Evolutionary conservation across 2,797 vertebrate genomes (phyloP), one percentile per base, ranked within the genome.

Genomic region (Platalea minor): DNA sequence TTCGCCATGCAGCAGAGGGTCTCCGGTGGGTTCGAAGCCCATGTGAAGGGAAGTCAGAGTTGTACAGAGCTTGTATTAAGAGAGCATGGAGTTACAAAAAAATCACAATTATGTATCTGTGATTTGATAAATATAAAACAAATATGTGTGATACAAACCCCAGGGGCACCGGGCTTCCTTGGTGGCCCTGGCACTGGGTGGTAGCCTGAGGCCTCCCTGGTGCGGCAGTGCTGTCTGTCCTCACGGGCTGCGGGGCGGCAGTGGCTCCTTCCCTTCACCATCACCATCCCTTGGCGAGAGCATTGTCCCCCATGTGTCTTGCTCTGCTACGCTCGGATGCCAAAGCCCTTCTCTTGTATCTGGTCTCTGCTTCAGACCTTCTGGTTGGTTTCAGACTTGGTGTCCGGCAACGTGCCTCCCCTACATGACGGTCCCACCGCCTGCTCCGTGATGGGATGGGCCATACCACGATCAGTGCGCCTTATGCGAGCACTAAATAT

Each of bases 401-500:
- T 31, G 25, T 53, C 39, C 64, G 50, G 13, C 45, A 50, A 43
- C 1, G 1, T 2, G 1, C 7, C 5, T 35, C 10, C 26, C 37
- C 17, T 26, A 0, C 2, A 3, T 9, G 39, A 48, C 0, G 1
- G 11, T 46, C 59, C 59, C 35, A 17, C 39, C 53, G 4, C 26
- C 25, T 10, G 8, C 41, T 60, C 24, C 11, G 5, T 28, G 53
- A 5, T 41, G 59, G 51, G 65, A 17, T 12, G 45, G 73, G 37
- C 35, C 19, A 2, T 13, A 2, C 53, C 15, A 1, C 26, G n/a
- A 11, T 35, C 39, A 4, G 0, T 6, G 25, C 2, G 7, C 45
- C 12, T 57, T 21, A 4, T 7, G 43, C 3, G 1, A 41, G 59
- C 28, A 5, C 35, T 57, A 4, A n/a, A 12, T 31, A 14, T n/a